phyloP scores from a whole-genome alignment of 1,140 invertebrate species.

The Oscheius sp. region DNA sequence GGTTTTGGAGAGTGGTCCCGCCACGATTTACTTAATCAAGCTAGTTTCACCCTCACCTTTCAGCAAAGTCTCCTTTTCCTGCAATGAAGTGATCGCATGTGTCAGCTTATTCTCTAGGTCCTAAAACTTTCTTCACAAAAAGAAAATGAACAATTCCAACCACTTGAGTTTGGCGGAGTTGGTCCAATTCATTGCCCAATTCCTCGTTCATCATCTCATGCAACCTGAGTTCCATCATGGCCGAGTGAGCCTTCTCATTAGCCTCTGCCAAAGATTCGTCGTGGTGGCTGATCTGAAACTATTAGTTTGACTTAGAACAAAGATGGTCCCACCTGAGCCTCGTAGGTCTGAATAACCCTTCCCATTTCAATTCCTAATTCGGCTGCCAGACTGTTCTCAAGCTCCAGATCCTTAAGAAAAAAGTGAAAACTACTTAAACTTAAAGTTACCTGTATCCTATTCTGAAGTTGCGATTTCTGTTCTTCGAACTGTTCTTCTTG shows the following conservation, averaged over 20 bases:
- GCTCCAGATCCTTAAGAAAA: conserved; percentile 16
- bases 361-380: conserved; percentile 31
- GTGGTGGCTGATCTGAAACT: background rate
- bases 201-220: conserved; percentile 21
- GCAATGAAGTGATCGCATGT: no score
- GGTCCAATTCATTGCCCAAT: conserved; percentile 12
- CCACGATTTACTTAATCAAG: no score
- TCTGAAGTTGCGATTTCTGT: no score
- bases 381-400: conserved; percentile 13
- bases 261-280: background rate
- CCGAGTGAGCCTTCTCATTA: background rate
- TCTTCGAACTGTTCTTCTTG: no score
- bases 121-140: no score
- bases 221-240: conserved; percentile 11
- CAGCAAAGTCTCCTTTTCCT: no score
- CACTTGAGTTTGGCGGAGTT: no score
- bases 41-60: no score
- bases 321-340: conserved; percentile 12
- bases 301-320: background rate
- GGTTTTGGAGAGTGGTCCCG: no score
- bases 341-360: conserved; percentile 1
- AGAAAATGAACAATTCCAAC: no score
- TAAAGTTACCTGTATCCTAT: no score
- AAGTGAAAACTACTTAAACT: background rate
- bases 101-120: no score